Conservation (phyloP, 2,888 invertebrate species). For the Drosophila emarginata region DNA sequence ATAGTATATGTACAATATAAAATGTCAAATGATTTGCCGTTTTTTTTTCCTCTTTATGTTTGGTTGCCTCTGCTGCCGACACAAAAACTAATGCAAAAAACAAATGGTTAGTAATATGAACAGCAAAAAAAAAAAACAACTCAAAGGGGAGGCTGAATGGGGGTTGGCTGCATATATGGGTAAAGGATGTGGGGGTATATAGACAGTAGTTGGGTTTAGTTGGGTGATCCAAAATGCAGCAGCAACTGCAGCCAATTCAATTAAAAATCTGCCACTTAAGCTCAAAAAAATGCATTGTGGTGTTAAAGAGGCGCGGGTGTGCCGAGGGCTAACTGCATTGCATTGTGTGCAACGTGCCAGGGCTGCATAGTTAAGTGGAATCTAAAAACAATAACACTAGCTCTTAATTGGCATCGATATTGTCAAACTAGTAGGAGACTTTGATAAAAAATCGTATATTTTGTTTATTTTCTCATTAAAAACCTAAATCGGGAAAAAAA, state of each 20-base stretch:
- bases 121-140: constrained; percentile 39
- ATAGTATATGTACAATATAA: constrained; percentile 52
- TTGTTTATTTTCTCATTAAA: no score
- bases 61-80: constrained; percentile 9
- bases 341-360: constrained; percentile 20
- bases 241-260: constrained; percentile 74
- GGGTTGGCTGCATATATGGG: constrained; percentile 1
- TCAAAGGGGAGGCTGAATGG: constrained; percentile 15
- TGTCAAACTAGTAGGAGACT: no score
- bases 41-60: constrained; percentile 16
- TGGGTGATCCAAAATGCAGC: constrained; percentile 47
- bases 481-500: no score
- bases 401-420: no score
- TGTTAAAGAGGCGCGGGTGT: neutral
- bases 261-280: constrained; percentile 79
- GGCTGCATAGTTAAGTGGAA: constrained; percentile 17
- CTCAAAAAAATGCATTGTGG: constrained; percentile 35
- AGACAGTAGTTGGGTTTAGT: constrained; percentile 9
- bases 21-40: constrained; percentile 60
- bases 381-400: neutral
- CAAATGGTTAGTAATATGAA: constrained; percentile 70
- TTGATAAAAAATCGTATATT: no score
- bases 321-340: neutral
- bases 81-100: constrained; percentile 73
- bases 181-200: constrained; percentile 17